These are phyloP conservation scores for Oryzias javanicus DNA, from an alignment of 2,113 vertebrate genomes.

Conservation along the genomic window DNA sequence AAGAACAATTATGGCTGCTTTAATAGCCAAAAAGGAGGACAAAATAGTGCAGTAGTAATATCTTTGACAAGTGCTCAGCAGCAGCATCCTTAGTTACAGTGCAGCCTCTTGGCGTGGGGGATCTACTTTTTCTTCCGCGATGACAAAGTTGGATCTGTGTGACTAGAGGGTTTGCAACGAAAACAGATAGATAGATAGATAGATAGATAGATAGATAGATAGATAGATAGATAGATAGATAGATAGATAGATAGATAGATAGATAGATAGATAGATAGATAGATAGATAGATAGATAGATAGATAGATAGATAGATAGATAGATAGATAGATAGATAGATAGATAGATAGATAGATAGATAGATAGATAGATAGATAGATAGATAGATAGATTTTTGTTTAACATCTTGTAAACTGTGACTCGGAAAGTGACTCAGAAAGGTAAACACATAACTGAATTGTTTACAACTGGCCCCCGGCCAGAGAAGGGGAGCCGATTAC, in stretches of 20 bases:
- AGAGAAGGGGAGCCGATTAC: no score
- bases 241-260: no score
- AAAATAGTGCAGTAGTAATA: background rate
- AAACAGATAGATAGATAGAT: no score
- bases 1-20: no score
- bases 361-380: background rate
- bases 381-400: no score
- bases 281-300: background rate
- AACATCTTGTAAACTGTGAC: no score
- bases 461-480: no score
- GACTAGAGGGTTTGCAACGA: background rate
- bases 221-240: no score
- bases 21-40: background rate
- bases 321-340: conserved; percentile 1
- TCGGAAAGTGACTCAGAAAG: no score
- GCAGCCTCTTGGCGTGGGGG: background rate
- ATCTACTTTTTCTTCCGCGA: conserved; percentile 8
- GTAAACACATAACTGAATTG: no score
- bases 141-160: background rate
- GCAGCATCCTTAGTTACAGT: background rate
- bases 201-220: no score
- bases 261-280: background rate
- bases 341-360: background rate
- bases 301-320: conserved; percentile 1
- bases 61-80: background rate